Evolutionary conservation across 2,113 vertebrate genomes (phyloP).

Genomic region (Lasiurus cinereus): DNA sequence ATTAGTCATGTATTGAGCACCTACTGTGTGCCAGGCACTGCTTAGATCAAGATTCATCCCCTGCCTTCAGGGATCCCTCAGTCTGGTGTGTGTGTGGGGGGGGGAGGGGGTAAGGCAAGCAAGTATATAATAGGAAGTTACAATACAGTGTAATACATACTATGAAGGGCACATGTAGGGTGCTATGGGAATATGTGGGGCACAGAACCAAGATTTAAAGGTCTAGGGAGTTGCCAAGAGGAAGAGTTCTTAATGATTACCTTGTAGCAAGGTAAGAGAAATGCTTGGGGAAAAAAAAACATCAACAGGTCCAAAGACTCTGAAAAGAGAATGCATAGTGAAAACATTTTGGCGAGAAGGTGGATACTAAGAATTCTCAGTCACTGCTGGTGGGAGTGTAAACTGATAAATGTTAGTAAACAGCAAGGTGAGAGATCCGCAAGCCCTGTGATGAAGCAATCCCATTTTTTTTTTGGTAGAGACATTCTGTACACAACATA

Average conservation of each 20-base stretch:
- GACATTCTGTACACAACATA: background rate
- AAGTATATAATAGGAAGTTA: background rate
- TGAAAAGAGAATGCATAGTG: background rate
- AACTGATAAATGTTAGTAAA: slow-evolving; percentile 24
- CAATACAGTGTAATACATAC: background rate
- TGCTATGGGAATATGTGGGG: too few relatives aligned
- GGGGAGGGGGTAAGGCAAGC: background rate
- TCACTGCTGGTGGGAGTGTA: background rate
- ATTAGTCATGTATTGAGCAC: background rate
- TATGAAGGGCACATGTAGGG: background rate
- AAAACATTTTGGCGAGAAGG: background rate
- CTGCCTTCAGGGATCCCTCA: background rate
- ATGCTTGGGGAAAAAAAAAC: background rate
- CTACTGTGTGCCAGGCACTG: background rate
- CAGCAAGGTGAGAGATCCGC: background rate
- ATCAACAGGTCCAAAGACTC: background rate
- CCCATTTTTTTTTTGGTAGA: slow-evolving; percentile 38
- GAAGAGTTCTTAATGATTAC: background rate
- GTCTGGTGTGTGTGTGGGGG: background rate
- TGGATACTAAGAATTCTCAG: background rate
- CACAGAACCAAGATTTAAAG: background rate
- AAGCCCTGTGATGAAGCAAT: background rate
- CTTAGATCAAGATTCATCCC: background rate
- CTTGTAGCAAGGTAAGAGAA: slow-evolving; percentile 7
- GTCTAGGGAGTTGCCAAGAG: background rate